Evolutionary conservation across 1,140 invertebrate genomes (phyloP).

Genomic region (Teleopsis dalmanni): DNA sequence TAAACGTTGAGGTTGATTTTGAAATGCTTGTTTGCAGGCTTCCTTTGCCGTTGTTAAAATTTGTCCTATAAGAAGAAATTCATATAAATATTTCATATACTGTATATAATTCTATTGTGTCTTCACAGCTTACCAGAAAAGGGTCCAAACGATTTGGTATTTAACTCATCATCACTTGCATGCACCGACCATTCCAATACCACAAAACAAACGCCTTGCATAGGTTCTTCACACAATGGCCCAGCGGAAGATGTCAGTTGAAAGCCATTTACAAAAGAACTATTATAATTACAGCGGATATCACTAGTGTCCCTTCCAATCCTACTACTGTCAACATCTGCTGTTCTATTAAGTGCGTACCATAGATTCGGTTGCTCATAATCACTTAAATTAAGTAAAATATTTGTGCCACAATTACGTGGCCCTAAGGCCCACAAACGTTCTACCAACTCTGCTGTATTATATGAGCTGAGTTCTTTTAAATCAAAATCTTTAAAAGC

Average conservation of each 20-base stretch:
- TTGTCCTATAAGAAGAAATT: slow-evolving; percentile 57
- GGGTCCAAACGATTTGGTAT: slow-evolving; percentile 47
- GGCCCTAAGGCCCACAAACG: slow-evolving; percentile 90
- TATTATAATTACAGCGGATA: slow-evolving; percentile 57
- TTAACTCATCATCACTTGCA: slow-evolving; percentile 45
- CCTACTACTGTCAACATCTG: slow-evolving; percentile 19
- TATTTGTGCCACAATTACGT: slow-evolving; percentile 78
- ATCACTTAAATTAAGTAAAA: slow-evolving; percentile 69
- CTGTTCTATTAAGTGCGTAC: slow-evolving; percentile 11
- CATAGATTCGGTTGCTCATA: slow-evolving; percentile 44
- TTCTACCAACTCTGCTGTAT: slow-evolving; percentile 46
- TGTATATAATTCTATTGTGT: background rate
- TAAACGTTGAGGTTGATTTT: slow-evolving; percentile 79
- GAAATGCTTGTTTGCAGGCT: slow-evolving; percentile 80
- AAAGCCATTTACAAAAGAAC: slow-evolving; percentile 87
- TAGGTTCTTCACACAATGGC: slow-evolving; percentile 90
- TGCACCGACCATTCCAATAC: slow-evolving; percentile 71
- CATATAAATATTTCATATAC: background rate
- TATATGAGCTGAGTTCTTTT: slow-evolving; percentile 17
- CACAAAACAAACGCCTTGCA: slow-evolving; percentile 89
- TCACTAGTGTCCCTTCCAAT: slow-evolving; percentile 31
- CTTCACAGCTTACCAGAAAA: slow-evolving; percentile 46
- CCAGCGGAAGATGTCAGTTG: slow-evolving; percentile 84
- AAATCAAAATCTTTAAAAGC: slow-evolving; percentile 48
- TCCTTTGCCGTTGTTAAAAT: slow-evolving; percentile 88